Evolutionary conservation across 1,140 invertebrate species (phyloP), one percentile per base, ranked within the genome.

Genomic region (Cardiocondyla obscurior): DNA sequence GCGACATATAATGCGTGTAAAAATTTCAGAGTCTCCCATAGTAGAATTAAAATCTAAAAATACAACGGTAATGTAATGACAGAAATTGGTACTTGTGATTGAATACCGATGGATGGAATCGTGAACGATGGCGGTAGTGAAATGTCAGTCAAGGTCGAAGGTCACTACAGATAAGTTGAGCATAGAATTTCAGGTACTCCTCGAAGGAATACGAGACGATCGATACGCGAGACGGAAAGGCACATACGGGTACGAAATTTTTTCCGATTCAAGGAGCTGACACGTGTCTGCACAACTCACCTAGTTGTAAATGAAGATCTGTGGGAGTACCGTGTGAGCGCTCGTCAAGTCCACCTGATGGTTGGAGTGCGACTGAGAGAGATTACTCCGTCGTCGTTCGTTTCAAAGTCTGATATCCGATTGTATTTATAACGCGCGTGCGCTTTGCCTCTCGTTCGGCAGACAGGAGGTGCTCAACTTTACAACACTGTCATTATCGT

Each of bases 101-200:
- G 25, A 67, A 28, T 53, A 19, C 2, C 7, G n/a, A 28, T 16
- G 6, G 22, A 12, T 28, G 7, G 36, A 67, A 6, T 22, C 16
- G 44, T 0, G 33, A 22, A 19, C 22, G 8, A 19, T n/a, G 65
- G 49, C 46, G 58, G 22, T 58, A 57, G 57, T 16, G 55, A 84
- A 90, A 90, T 90, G 90, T 90, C 90, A 90, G 83, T 90, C 90
- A 91, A 91, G 90, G 90, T 91, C 89, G 10, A 87, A 89, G 82
- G 30, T 85, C 22, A 25, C 46, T 65, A 69, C 42, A 53, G 46
- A 72, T 51, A 67, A 36, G 39, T 76, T 51, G 49, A 83, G 79
- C 1, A 22, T 70, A 12, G n/a, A 72, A 42, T 76, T 30, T 72
- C 16, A 25, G 6, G 2, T 76, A 60, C 69, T 70, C 28, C 22